Evolutionary conservation across 2,113 vertebrate species (phyloP).

Genomic region (Kobus ellipsiprymnus): DNA sequence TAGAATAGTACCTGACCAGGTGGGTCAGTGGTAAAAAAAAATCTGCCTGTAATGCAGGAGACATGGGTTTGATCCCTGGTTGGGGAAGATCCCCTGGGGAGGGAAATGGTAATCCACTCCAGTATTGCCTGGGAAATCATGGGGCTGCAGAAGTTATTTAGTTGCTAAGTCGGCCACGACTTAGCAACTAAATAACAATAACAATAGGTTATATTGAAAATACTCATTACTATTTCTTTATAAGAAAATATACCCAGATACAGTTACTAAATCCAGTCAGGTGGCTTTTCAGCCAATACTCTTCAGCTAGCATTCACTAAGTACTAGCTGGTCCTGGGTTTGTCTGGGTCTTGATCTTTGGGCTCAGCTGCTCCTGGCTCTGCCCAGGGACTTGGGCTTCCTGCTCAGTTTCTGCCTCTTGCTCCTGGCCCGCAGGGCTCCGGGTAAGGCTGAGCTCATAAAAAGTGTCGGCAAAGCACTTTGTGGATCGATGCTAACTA

Average conservation of each 20-base stretch:
- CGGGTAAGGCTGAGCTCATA: slow-evolving; percentile 33
- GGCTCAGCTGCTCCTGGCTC: background rate
- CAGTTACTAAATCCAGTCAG: background rate
- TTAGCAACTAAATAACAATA: background rate
- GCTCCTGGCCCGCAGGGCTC: background rate
- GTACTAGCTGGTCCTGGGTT: background rate
- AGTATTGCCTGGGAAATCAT: background rate
- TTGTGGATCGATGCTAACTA: slow-evolving; percentile 52
- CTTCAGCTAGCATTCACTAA: background rate
- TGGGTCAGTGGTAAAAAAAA: background rate
- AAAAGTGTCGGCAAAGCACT: slow-evolving; percentile 42
- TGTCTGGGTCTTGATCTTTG: background rate
- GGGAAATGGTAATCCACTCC: background rate
- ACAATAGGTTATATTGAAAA: background rate
- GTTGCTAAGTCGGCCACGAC: background rate
- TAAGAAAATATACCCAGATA: background rate
- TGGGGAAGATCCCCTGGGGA: background rate
- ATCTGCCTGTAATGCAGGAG: background rate
- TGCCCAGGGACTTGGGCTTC: background rate
- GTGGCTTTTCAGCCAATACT: background rate
- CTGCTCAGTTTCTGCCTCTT: background rate
- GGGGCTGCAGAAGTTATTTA: background rate
- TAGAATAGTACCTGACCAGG: background rate
- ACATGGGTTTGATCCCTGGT: background rate
- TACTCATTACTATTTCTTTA: background rate